Evolutionary conservation across 2,888 invertebrate genomes (phyloP), one percentile per base, ranked within the genome.

Genomic region (Apeira syringaria): DNA sequence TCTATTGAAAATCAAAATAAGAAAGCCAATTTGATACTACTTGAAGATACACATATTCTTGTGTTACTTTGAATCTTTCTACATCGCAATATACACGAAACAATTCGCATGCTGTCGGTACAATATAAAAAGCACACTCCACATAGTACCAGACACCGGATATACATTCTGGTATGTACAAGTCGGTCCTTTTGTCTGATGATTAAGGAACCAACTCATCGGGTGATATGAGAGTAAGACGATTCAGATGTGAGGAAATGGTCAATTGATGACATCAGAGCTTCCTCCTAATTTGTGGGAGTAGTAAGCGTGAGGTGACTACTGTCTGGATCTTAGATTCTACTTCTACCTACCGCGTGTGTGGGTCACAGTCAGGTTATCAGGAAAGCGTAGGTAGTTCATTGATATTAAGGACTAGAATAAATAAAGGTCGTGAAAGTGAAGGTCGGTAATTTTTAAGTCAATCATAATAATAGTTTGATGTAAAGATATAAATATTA

Each of bases 241-340:
- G n/a, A 49, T 45, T 43, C 41, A 30, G 37, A 26, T 35, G 42
- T 22, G 33, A 50, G 56, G 56, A 56, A 53, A 45, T 24, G 15
- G 13, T 41, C 56, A 56, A 56, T 56, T 56, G 53, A 26, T 24
- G 35, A 24, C 12, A 31, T 42, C 37, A 26, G 13, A 39, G 31
- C 15, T 47, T 53, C 49, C 53, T 56, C 20, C 25, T 42, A 41
- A 51, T 51, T 49, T 39, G 50, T 29, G 15, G 12, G 28, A 33
- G 40, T 38, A 45, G 34, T 38, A 44, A 45, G 34, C 34, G 30
- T 39, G 34, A 17, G 20, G 20, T 20, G 10, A 26, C 15, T 15
- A 15, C 4, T 15, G 27, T 30, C 45, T 39, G 34, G n/a, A n/a
- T n/a, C 20, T 20, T 20, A 5, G 22, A 30, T 45, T 39, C 35